Evolutionary conservation across 1,140 invertebrate genomes (phyloP).

Genomic region (Anastrepha ludens): DNA sequence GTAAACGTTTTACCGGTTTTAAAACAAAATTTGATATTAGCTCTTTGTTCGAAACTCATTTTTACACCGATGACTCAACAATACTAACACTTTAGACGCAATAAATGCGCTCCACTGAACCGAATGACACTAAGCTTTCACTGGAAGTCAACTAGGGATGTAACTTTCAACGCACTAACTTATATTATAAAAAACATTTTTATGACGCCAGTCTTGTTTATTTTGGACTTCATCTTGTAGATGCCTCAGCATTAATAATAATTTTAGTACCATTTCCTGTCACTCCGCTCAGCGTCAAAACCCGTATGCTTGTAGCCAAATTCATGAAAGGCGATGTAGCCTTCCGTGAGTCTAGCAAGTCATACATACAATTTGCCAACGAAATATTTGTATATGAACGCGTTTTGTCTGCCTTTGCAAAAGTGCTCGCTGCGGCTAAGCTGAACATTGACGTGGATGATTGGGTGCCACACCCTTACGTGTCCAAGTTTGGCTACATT

Average conservation of each 20-base stretch:
- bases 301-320: conserved; percentile 64
- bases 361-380: conserved; percentile 69
- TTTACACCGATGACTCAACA: too few species aligned
- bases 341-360: conserved; percentile 66
- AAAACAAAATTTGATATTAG: too few species aligned
- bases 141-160: too few species aligned
- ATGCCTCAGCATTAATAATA: not conserved
- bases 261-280: not conserved
- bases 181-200: too few species aligned
- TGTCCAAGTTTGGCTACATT: conserved; percentile 64
- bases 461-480: conserved; percentile 63
- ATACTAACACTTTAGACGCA: too few species aligned
- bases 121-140: too few species aligned
- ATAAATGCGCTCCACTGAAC: too few species aligned
- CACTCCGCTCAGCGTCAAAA: conserved; percentile 52
- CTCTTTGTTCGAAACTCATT: too few species aligned
- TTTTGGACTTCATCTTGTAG: not conserved
- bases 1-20: too few species aligned
- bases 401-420: conserved; percentile 66
- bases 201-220: too few species aligned
- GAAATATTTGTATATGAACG: conserved; percentile 67
- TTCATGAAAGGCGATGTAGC: conserved; percentile 69
- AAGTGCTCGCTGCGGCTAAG: conserved; percentile 59
- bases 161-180: too few species aligned
- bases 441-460: conserved; percentile 54